Evolutionary conservation across 2,797 vertebrate species (phyloP).

Genomic region (Avahi laniger): DNA sequence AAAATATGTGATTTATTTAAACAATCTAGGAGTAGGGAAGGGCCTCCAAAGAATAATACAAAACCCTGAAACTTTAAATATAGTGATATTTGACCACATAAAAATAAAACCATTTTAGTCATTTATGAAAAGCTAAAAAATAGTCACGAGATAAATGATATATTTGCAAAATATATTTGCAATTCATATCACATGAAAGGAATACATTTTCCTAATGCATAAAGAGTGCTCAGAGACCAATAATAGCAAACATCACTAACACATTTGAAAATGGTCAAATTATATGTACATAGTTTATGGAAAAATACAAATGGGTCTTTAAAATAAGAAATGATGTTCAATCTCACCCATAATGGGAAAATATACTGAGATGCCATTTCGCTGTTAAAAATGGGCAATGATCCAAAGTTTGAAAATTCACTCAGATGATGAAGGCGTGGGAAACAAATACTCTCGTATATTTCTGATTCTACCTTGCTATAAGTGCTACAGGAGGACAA

Average conservation of each 20-base stretch:
- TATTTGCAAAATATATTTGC: neutral
- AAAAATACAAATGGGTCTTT: neutral
- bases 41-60: neutral
- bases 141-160: neutral
- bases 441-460: neutral
- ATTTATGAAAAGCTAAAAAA: neutral
- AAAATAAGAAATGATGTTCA: neutral
- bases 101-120: conserved; percentile 11
- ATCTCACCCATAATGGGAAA: neutral
- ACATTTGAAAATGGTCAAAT: neutral
- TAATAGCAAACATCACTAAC: neutral
- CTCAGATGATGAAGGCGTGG: neutral
- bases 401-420: neutral
- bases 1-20: neutral
- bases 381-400: neutral
- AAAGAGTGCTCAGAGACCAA: neutral
- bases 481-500: neutral
- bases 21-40: neutral
- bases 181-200: neutral
- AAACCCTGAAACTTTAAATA: conserved; percentile 1
- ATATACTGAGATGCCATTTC: neutral
- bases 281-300: neutral
- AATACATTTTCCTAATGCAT: neutral
- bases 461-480: neutral
- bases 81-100: neutral